phyloP scores from a whole-genome alignment of 1,140 invertebrate genomes.

The Monochamus saltuarius region DNA sequence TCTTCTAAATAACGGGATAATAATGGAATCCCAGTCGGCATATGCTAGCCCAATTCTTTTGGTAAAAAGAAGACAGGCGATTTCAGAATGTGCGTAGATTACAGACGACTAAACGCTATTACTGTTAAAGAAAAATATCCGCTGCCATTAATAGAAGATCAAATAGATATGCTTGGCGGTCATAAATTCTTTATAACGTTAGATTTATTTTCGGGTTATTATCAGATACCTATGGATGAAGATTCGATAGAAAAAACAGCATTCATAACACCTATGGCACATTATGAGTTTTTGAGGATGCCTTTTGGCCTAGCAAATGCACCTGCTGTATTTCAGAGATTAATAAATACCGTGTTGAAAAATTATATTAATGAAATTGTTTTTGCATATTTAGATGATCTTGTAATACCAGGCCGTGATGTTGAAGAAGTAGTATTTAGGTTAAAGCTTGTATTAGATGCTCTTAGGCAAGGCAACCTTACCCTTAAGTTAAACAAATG shows the following conservation, averaged over 20 bases:
- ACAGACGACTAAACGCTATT: conserved; percentile 26
- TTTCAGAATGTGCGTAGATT: conserved; percentile 48
- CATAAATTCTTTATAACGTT: conserved; percentile 37
- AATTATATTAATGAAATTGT: too few species aligned
- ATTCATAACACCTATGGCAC: conserved; percentile 33
- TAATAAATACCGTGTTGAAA: too few species aligned
- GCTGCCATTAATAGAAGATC: conserved; percentile 46
- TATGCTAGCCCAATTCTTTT: conserved; percentile 47
- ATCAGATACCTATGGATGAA: conserved; percentile 41
- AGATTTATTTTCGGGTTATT: conserved; percentile 35
- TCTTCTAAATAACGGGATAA: too few species aligned
- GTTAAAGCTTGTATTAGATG: too few species aligned
- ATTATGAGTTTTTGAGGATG: conserved; percentile 31
- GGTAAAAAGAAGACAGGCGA: conserved; percentile 45
- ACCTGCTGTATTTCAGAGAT: too few species aligned
- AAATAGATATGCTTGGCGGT: conserved; percentile 34
- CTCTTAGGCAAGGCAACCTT: too few species aligned
- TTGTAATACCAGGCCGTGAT: too few species aligned
- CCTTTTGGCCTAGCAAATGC: too few species aligned
- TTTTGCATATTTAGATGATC: too few species aligned
- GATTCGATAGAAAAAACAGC: conserved; percentile 42
- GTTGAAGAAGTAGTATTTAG: too few species aligned
- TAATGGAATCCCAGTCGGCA: conserved; percentile 35
- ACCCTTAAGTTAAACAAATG: too few species aligned
- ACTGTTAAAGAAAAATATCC: conserved; percentile 35